A percentile compares a stretch with the other conserved stretches of the same genome.
These are phyloP conservation scores for Drosophila takahashii DNA, from an alignment of 1,140 invertebrate genomes.

Conservation along the genomic window DNA sequence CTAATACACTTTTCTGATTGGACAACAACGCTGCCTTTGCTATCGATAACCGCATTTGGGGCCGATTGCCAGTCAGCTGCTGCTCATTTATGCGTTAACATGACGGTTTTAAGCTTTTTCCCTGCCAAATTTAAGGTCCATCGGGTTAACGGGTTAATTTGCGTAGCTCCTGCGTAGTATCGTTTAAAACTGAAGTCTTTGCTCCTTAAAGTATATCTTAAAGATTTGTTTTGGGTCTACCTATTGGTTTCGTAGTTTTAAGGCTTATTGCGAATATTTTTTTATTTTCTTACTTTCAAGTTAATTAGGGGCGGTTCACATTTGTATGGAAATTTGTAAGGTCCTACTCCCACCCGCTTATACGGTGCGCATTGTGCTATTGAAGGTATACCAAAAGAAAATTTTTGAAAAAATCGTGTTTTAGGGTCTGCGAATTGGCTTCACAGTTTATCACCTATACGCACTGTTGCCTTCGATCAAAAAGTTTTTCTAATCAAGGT, in stretches of 20 bases:
- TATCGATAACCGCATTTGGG: slow-evolving; percentile 20
- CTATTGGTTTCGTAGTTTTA: background rate
- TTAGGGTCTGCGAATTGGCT: no score
- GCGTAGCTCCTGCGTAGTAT: background rate
- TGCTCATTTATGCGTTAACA: slow-evolving; percentile 12
- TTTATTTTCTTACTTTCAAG: background rate
- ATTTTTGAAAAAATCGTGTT: no score
- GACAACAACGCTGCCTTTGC: slow-evolving; percentile 2
- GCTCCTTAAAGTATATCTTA: slow-evolving; percentile 1
- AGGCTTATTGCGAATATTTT: slow-evolving; percentile 9
- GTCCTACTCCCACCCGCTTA: no score
- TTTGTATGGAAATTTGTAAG: no score
- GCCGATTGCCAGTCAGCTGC: slow-evolving; percentile 26
- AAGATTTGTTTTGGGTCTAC: slow-evolving; percentile 1
- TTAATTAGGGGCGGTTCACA: no score
- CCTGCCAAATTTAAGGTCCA: slow-evolving; percentile 5
- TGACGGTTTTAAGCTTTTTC: background rate
- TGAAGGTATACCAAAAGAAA: no score
- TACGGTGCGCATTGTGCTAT: no score
- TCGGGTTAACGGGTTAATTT: background rate
- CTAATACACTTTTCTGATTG: slow-evolving; percentile 31
- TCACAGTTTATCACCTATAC: no score
- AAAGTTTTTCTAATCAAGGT: no score
- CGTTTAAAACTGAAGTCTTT: background rate
- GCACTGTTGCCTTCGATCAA: no score